Conservation (phyloP, 2,113 vertebrate genomes). For the Cichladusa arquata region DNA sequence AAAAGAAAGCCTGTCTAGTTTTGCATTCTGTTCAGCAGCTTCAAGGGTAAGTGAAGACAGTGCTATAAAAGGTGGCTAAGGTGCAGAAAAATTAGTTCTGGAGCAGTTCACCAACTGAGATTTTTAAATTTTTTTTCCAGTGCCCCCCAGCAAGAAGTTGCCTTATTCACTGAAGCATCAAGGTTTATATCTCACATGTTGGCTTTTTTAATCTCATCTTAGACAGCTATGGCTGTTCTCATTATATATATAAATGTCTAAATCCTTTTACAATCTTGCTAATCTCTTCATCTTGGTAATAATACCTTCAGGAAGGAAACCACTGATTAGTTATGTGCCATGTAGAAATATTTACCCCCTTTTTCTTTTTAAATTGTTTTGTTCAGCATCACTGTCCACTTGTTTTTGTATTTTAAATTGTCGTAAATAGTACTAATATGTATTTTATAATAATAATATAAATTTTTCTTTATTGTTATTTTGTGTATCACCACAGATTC, state of each 20-base stretch:
- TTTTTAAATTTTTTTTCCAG: not conserved
- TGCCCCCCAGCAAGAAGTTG: not conserved
- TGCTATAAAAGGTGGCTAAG: not conserved
- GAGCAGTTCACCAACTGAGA: not conserved
- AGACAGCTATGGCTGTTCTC: not conserved
- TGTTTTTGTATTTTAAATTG: not conserved
- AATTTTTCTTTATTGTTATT: not conserved
- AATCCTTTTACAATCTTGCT: slow-evolving; percentile 5
- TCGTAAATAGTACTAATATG: not conserved
- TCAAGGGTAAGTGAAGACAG: not conserved
- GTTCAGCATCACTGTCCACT: not conserved
- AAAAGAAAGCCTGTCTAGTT: not conserved
- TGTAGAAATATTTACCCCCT: not conserved
- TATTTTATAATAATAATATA: not conserved
- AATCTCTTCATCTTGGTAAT: not conserved
- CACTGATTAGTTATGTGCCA: not conserved
- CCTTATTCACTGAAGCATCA: not conserved
- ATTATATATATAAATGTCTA: not conserved
- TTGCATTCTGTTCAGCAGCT: not conserved
- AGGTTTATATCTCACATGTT: not conserved
- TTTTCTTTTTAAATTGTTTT: not conserved
- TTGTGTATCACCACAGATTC: not conserved
- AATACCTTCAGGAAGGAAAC: not conserved
- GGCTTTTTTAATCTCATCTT: not conserved
- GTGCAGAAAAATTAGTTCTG: not conserved